These are phyloP conservation scores for Dromaius novaehollandiae DNA, from an alignment of 2,113 vertebrate species.

Conservation along the genomic window DNA sequence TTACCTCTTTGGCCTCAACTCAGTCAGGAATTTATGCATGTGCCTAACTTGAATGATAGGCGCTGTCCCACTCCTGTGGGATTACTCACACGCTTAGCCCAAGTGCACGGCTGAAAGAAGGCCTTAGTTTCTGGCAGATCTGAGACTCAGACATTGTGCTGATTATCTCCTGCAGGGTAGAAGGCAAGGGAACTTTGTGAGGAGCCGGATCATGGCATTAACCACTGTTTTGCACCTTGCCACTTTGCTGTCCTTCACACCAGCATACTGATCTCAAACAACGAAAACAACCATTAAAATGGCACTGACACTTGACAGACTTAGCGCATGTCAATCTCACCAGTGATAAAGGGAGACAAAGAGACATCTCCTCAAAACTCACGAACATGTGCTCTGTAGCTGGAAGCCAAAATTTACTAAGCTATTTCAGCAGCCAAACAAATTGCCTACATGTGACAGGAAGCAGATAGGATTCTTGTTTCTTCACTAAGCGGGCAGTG, in stretches of 20 bases:
- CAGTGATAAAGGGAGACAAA: background rate
- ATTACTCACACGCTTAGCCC: conserved; percentile 47
- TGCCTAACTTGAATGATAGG: background rate
- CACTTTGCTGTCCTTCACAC: background rate
- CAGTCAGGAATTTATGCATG: background rate
- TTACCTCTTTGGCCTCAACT: background rate
- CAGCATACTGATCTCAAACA: background rate
- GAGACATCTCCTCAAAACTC: background rate
- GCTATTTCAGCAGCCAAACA: background rate
- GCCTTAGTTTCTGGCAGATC: conserved; percentile 39
- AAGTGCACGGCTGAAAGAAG: conserved; percentile 33
- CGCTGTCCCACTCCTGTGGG: conserved; percentile 28
- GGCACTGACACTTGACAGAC: background rate
- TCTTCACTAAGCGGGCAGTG: background rate
- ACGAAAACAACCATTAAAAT: background rate
- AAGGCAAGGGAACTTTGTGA: background rate
- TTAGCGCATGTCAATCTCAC: background rate
- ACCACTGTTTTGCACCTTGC: background rate
- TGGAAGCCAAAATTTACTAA: background rate
- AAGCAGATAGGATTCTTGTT: background rate
- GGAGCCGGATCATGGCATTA: conserved; percentile 35
- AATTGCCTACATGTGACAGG: background rate
- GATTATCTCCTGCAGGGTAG: conserved; percentile 24
- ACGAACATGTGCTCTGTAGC: accelerated
- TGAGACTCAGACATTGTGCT: background rate